Base-by-base conservation (phyloP, 2,797 vertebrate genomes). In the Hyperoplus immaculatus region DNA sequence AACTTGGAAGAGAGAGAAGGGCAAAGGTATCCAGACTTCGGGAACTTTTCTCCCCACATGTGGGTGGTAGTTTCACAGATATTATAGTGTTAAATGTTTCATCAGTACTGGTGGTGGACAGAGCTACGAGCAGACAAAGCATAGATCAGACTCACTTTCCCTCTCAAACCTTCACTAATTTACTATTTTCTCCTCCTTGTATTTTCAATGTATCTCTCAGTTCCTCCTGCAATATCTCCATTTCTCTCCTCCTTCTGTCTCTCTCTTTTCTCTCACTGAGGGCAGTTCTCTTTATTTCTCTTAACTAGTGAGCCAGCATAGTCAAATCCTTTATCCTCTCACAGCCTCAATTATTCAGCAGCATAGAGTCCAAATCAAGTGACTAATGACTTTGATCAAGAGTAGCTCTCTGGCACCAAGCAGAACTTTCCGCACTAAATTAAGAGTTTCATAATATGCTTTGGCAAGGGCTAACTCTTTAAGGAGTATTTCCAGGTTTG, bases 381-480 rank as follows among this genome's bases (percentile, higher is more conserved):
- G 89, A 91, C 91, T 92, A 93, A 94, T 93, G 91, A 89, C 91
- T 93, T 91, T 93, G 92, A 93, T 90, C 90, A 93, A 68, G 89
- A 92, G 93, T 68, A 84, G 89, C 90, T 86, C 66, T 68, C 86
- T 89, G 92, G 88, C 88, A 84, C 85, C 39, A 45, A 68, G 86
- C 78, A 88, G 72, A 91, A 91, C 83, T 87, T 87, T 79, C 80
- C 77, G 81, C 90, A 85, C 89, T 93, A 86, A 91, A 91, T 91
- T 84, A 93, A 87, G 78, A 74, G 88, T 82, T 69, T 87, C 56
- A 78, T 88, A 78, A 91, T 85, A 80, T 50, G 78, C 83, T 71
- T 56, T 90, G 90, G 86, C 82, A 62, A 54, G 71, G 76, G 69
- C 68, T 36, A 47, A 67, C 56, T 80, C 83, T 84, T 76, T 58